These are phyloP conservation scores for Leucopternis melanops DNA, from an alignment of 2,113 vertebrate species.

Conservation along the genomic window DNA sequence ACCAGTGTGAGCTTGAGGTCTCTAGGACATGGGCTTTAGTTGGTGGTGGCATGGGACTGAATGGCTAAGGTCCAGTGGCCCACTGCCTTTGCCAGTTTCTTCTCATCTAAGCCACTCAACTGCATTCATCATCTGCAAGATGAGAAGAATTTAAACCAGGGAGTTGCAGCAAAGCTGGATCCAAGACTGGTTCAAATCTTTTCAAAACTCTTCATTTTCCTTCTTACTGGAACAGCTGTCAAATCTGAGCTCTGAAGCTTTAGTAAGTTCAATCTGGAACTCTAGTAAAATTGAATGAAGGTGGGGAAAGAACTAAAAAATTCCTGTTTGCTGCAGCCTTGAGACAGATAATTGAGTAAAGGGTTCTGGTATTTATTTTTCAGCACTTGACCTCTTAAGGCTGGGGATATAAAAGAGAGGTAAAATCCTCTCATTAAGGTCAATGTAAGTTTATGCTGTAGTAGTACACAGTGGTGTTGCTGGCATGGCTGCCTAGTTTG, in stretches of 20 bases:
- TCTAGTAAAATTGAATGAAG: neutral
- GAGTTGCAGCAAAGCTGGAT: neutral
- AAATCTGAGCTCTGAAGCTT: neutral
- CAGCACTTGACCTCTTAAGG: neutral
- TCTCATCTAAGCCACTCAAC: neutral
- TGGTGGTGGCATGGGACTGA: neutral
- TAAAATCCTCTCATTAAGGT: neutral
- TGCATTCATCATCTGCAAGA: neutral
- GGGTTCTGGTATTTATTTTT: neutral
- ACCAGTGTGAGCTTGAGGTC: neutral
- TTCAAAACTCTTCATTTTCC: neutral
- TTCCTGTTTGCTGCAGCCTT: neutral
- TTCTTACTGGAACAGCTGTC: neutral
- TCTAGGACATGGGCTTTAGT: neutral
- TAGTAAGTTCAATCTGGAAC: neutral
- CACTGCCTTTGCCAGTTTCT: neutral
- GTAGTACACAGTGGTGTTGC: neutral
- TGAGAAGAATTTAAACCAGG: neutral
- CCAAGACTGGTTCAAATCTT: neutral
- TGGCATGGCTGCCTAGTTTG: neutral
- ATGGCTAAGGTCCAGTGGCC: neutral
- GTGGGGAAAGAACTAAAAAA: neutral
- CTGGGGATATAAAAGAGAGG: neutral
- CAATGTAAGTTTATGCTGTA: neutral
- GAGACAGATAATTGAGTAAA: neutral